Conservation (phyloP, 2,888 invertebrate species). For the Cephalotes varians region DNA sequence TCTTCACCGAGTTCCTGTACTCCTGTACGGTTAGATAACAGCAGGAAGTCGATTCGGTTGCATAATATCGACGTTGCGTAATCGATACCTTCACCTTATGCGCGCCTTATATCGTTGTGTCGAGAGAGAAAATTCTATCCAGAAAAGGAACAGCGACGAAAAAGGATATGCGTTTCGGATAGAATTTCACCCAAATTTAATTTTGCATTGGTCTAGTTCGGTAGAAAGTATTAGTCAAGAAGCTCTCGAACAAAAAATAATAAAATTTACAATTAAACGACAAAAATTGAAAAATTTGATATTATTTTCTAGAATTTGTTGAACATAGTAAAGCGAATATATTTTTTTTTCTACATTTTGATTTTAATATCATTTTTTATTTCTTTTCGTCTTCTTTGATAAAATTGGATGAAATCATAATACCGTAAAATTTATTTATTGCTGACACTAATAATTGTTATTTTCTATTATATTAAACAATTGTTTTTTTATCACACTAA, state of each 20-base stretch:
- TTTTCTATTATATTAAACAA: not conserved
- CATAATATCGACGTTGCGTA: slow-evolving; percentile 81
- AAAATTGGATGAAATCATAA: not conserved
- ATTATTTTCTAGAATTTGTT: not conserved
- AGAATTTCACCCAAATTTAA: slow-evolving; percentile 35
- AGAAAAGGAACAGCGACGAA: not conserved
- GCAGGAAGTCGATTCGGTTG: slow-evolving; percentile 80
- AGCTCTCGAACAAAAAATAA: not conserved
- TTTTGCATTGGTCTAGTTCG: not conserved
- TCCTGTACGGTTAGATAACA: slow-evolving; percentile 79
- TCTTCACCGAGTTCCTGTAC: slow-evolving; percentile 67
- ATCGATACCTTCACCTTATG: slow-evolving; percentile 78
- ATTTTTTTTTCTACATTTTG: not conserved
- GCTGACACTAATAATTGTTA: not conserved
- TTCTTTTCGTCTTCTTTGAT: not conserved
- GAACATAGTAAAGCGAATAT: not conserved
- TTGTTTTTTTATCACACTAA: not conserved
- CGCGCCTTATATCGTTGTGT: slow-evolving; percentile 70
- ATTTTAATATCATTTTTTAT: not conserved
- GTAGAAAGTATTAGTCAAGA: not conserved
- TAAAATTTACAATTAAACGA: not conserved
- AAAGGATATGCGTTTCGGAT: not conserved
- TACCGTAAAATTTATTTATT: slow-evolving; percentile 1
- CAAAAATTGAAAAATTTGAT: not conserved
- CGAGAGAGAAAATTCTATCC: slow-evolving; percentile 71